Evolutionary conservation across 2,888 invertebrate species (phyloP), one percentile per base, ranked within the genome.

Genomic region (Homarus gammarus): DNA sequence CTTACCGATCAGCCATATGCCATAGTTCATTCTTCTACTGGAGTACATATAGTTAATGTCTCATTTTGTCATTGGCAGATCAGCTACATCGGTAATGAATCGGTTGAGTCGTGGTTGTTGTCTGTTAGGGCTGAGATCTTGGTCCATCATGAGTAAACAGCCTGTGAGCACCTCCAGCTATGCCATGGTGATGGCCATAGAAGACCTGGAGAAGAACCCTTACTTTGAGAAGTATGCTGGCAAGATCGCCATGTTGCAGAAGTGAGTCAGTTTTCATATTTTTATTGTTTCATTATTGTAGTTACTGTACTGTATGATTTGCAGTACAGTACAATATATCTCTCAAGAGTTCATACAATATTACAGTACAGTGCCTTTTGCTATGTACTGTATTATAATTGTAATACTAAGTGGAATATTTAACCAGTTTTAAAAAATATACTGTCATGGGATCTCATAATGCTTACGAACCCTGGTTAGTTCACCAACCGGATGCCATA

Each of bases 191-290:
- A 89, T 40, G 72, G 88, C 88, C 12, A 88, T 92, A 3, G 95
- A 95, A 27, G 94, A 95, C 27, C 92, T 95, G 8, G 94, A 95
- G 72, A 94, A 93, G 5, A 98, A 97, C 94, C 97, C 97, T 0
- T 97, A 96, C 93, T 97, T 95, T 93, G 96, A 96, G 31, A 98
- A 97, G 93, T 98, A 98, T 94, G 96, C 97, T 0, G 94, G 95
- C 1, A 97, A 97, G 93, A 96, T 98, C 92, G 95, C 88, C 6
- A 89, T 78, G 68, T 31, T 78, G 27, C 88, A 89, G 56, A 89
- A 78, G 88, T 89, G 77, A 75, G 88, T 27, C 33, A 2, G 49
- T 10, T 78, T 12, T 22, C 49, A 31, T 31, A 27, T 31, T 36
- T 70, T 70, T 70, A 10, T 64, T 22, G 5, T 27, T 64, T 64